A percentile compares a stretch with the other conserved stretches of the same genome.
phyloP scores from a whole-genome alignment of 2,888 invertebrate species.

The Axea sp. region DNA sequence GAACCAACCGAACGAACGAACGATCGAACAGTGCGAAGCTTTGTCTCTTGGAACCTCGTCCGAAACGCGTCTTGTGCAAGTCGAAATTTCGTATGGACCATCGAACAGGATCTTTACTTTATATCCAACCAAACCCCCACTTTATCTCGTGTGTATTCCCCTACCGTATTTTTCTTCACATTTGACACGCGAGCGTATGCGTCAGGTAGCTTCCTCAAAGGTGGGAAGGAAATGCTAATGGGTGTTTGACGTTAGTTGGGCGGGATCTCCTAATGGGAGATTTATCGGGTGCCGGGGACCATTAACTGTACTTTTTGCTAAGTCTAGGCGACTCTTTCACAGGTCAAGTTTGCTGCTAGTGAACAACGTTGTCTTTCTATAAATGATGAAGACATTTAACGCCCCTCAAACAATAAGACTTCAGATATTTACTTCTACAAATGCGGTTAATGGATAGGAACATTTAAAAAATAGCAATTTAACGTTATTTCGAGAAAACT shows the following conservation, averaged over 20 bases:
- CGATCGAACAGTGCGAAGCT: constrained; percentile 27
- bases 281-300: constrained; percentile 53
- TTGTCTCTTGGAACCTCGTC: constrained; percentile 38
- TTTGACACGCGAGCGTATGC: constrained; percentile 65
- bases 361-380: constrained; percentile 35
- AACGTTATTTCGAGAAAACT: constrained; percentile 28
- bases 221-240: constrained; percentile 62
- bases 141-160: constrained; percentile 65
- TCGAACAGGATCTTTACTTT: constrained; percentile 77
- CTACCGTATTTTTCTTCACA: constrained; percentile 62
- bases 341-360: constrained; percentile 47
- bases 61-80: constrained; percentile 72
- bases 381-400: constrained; percentile 38
- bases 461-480: constrained; percentile 36
- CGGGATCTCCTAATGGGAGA: constrained; percentile 60
- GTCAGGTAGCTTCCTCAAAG: constrained; percentile 70
- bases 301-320: constrained; percentile 55
- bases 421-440: constrained; percentile 29
- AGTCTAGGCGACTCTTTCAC: constrained; percentile 50
- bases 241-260: constrained; percentile 60
- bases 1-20: constrained; percentile 33
- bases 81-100: constrained; percentile 78
- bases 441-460: constrained; percentile 45
- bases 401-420: constrained; percentile 46
- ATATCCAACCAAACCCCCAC: constrained; percentile 76